These are phyloP conservation scores for Drosophila robusta DNA, from an alignment of 2,888 invertebrate species.

Conservation along the genomic window DNA sequence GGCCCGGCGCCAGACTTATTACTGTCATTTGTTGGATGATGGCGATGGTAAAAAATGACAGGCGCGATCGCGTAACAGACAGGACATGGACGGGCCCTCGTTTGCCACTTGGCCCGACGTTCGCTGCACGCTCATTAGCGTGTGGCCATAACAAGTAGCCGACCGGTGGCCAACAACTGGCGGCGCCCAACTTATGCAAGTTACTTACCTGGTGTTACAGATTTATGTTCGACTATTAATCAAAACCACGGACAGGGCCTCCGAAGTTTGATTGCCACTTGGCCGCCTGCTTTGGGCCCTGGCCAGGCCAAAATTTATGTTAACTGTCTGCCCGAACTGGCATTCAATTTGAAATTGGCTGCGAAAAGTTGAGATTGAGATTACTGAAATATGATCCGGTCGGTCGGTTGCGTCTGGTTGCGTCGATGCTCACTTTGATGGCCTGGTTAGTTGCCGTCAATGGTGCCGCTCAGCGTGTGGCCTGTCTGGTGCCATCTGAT, in stretches of 20 bases:
- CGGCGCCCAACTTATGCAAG: constrained; percentile 61
- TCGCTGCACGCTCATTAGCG: constrained; percentile 59
- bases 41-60: constrained; percentile 53
- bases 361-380: constrained; percentile 72
- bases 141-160: constrained; percentile 57
- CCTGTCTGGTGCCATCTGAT: constrained; percentile 6
- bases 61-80: constrained; percentile 43
- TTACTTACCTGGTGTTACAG: constrained; percentile 71
- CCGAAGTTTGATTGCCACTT: constrained; percentile 63
- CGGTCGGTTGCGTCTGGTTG: not conserved
- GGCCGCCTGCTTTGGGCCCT: not conserved
- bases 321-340: constrained; percentile 55
- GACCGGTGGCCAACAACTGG: constrained; percentile 36
- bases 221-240: constrained; percentile 72
- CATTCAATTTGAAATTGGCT: constrained; percentile 75
- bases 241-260: constrained; percentile 39
- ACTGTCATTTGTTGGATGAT: constrained; percentile 64
- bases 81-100: constrained; percentile 23
- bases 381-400: constrained; percentile 60
- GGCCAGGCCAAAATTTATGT: constrained; percentile 60
- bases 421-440: constrained; percentile 13
- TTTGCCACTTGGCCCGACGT: not conserved
- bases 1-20: constrained; percentile 57
- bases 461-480: constrained; percentile 1
- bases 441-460: constrained; percentile 1